phyloP scores from a whole-genome alignment of 2,797 vertebrate species.

The Channa striata region DNA sequence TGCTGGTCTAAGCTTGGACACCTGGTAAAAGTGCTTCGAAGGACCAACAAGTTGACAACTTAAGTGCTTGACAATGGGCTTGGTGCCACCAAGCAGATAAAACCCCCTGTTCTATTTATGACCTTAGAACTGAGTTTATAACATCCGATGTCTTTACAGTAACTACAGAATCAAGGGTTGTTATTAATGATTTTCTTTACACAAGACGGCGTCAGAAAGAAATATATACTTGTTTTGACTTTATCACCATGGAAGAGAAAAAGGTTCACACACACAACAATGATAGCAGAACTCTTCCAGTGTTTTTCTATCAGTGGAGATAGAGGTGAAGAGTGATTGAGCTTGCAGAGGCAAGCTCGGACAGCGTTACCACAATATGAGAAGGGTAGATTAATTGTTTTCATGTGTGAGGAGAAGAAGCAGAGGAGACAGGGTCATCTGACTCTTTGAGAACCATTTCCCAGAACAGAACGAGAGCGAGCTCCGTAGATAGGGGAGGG shows the following conservation, averaged over 20 bases:
- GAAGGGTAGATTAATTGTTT: slow-evolving; percentile 48
- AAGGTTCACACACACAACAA: background rate
- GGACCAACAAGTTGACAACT: slow-evolving; percentile 30
- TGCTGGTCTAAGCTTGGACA: slow-evolving; percentile 16
- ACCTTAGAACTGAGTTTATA: slow-evolving; percentile 52
- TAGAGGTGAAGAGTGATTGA: slow-evolving; percentile 27
- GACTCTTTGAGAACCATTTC: slow-evolving; percentile 63
- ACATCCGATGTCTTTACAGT: slow-evolving; percentile 20
- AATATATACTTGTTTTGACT: no score
- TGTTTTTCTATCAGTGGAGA: slow-evolving; percentile 43
- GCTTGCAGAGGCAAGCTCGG: slow-evolving; percentile 26
- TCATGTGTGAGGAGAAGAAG: slow-evolving; percentile 43
- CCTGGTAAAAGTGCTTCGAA: slow-evolving; percentile 28
- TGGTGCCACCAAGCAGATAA: slow-evolving; percentile 31
- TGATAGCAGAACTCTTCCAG: slow-evolving; percentile 21
- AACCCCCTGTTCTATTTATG: slow-evolving; percentile 47
- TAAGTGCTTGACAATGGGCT: slow-evolving; percentile 40
- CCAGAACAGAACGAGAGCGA: slow-evolving; percentile 41
- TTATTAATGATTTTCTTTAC: slow-evolving; percentile 23
- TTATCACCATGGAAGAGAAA: slow-evolving; percentile 18
- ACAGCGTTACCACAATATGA: slow-evolving; percentile 33
- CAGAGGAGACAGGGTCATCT: slow-evolving; percentile 48
- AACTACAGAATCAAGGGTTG: slow-evolving; percentile 42
- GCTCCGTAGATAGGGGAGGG: slow-evolving; percentile 27
- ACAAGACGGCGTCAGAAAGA: slow-evolving; percentile 14